Percentiles rank a stretch among this genome's conserved stretches.
Conservation (phyloP, 30 jellyfish, hydroid and myxozoan species). For the Aurelia aurita region DNA sequence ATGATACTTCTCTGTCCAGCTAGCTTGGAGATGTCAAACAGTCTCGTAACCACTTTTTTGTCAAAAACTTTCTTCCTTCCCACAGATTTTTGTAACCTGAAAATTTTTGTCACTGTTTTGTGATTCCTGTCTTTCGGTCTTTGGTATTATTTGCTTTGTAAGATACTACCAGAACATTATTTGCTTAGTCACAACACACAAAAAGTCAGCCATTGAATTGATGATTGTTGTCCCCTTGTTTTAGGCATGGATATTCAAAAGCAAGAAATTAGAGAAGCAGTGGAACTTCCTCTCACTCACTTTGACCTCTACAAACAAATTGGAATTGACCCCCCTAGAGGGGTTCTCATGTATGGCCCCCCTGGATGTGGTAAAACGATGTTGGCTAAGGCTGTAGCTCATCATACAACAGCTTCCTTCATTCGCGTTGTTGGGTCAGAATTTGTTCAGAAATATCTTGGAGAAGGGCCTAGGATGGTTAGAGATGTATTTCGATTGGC, state of each 20-base stretch:
- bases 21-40: too few species aligned
- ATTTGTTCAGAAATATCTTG: conserved; percentile 96
- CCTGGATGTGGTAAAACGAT: conserved; percentile 99
- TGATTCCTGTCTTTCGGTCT: too few species aligned
- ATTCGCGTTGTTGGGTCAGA: conserved; percentile 97
- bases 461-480: conserved; percentile 99
- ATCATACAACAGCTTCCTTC: conserved; percentile 97
- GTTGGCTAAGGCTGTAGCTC: conserved; percentile 99
- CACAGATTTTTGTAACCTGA: too few species aligned
- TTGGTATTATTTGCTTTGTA: too few species aligned
- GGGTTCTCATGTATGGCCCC: conserved; percentile 99
- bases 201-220: neutral
- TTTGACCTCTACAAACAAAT: conserved; percentile 92
- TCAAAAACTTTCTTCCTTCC: too few species aligned
- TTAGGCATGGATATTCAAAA: conserved; percentile 97
- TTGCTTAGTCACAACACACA: too few species aligned
- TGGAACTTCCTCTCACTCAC: conserved; percentile 96
- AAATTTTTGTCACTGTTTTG: too few species aligned
- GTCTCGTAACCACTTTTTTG: too few species aligned
- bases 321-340: conserved; percentile 99
- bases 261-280: conserved; percentile 99
- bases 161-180: too few species aligned
- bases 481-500: conserved; percentile 98
- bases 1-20: too few species aligned
- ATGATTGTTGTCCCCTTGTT: neutral